These are phyloP conservation scores for Drosophila seclusa DNA, from an alignment of 2,888 invertebrate species.

Conservation along the genomic window DNA sequence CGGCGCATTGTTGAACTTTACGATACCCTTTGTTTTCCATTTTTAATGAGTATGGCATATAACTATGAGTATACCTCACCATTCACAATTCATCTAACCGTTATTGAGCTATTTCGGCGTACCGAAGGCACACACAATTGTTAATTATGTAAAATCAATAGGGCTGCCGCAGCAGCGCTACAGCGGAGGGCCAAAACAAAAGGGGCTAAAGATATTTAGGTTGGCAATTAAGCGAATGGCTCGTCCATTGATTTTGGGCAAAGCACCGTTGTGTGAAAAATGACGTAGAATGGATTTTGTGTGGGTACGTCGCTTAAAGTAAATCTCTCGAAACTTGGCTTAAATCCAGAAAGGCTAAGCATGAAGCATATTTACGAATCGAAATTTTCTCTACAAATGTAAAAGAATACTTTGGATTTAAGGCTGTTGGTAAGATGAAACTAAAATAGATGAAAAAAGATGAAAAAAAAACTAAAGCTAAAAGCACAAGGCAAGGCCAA, in stretches of 20 bases:
- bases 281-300: slow-evolving; percentile 10
- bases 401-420: slow-evolving; percentile 23
- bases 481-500: slow-evolving; percentile 24
- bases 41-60: slow-evolving; percentile 8
- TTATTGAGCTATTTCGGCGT: slow-evolving; percentile 46
- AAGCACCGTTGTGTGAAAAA: slow-evolving; percentile 54
- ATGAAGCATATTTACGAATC: slow-evolving; percentile 20
- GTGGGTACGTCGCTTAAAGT: slow-evolving; percentile 28
- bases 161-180: slow-evolving; percentile 5
- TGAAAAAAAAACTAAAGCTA: slow-evolving; percentile 17
- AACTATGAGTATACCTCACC: slow-evolving; percentile 3
- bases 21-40: background rate
- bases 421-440: slow-evolving; percentile 1
- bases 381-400: slow-evolving; percentile 19
- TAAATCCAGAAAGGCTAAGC: slow-evolving; percentile 44
- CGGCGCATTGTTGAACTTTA: background rate
- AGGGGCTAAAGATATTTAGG: slow-evolving; percentile 21
- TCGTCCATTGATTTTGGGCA: slow-evolving; percentile 57
- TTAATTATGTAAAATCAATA: slow-evolving; percentile 75
- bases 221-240: slow-evolving; percentile 7
- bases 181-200: slow-evolving; percentile 5
- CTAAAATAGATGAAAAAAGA: slow-evolving; percentile 20
- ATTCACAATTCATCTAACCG: background rate
- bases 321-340: slow-evolving; percentile 41
- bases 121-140: slow-evolving; percentile 41